Conservation (phyloP, 2,113 vertebrate species). For the Bubo scandiacus region DNA sequence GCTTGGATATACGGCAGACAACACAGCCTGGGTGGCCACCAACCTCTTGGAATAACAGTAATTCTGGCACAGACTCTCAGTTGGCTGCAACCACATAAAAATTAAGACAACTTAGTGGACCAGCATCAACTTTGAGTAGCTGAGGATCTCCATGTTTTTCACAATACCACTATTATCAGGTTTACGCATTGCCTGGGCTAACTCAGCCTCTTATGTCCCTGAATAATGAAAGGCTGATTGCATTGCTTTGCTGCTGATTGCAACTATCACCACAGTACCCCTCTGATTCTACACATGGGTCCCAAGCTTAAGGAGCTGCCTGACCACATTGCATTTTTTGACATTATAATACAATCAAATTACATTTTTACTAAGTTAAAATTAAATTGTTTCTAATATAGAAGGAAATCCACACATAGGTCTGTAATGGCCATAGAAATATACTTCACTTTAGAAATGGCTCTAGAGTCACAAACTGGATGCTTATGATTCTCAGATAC, state of each 20-base stretch:
- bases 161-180: background rate
- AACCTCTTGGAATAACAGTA: background rate
- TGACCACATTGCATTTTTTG: background rate
- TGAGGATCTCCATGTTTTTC: background rate
- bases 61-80: background rate
- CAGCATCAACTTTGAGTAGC: background rate
- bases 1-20: background rate
- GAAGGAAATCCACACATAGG: background rate
- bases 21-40: background rate
- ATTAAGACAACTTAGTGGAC: background rate
- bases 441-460: background rate
- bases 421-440: background rate
- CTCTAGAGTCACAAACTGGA: background rate
- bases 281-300: background rate
- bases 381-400: background rate
- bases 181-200: background rate
- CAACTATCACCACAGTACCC: background rate
- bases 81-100: background rate
- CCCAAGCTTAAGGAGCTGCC: background rate
- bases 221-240: background rate
- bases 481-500: background rate
- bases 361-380: background rate
- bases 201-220: background rate
- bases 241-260: background rate
- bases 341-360: background rate